phyloP scores from a whole-genome alignment of 1,140 invertebrate species.

The Pollicipes pollicipes region DNA sequence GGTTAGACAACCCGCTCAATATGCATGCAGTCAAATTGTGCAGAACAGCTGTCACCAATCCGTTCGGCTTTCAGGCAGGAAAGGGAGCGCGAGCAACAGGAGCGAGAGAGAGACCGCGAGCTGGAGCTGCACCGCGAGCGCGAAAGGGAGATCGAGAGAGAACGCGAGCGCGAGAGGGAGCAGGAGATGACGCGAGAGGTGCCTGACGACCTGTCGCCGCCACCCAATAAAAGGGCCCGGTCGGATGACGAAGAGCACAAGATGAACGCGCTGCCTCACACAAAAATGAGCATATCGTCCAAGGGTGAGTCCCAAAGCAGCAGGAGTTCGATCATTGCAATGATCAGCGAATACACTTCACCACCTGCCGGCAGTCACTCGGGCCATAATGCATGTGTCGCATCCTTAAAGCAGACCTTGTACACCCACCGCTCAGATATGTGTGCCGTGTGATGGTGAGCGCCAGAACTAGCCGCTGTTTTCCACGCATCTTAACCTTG shows the following conservation, averaged over 20 bases:
- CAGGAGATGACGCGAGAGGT: background rate
- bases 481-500: too few species aligned
- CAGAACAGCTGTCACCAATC: background rate
- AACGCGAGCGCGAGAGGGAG: background rate
- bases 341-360: too few species aligned
- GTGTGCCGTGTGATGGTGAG: too few species aligned
- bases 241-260: background rate
- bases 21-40: too few species aligned
- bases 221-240: background rate
- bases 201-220: background rate
- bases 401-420: too few species aligned
- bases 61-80: background rate
- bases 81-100: background rate
- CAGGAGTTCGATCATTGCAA: too few species aligned
- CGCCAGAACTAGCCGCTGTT: too few species aligned
- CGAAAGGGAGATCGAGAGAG: constrained; percentile 24
- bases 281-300: background rate
- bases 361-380: too few species aligned
- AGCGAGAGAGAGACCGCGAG: background rate
- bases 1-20: too few species aligned
- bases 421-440: too few species aligned
- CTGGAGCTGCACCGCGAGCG: background rate
- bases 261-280: background rate
- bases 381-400: too few species aligned
- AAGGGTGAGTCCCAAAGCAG: background rate